These are phyloP conservation scores for Onychorhynchus coronatus DNA, from an alignment of 2,113 vertebrate genomes.

Conservation along the genomic window DNA sequence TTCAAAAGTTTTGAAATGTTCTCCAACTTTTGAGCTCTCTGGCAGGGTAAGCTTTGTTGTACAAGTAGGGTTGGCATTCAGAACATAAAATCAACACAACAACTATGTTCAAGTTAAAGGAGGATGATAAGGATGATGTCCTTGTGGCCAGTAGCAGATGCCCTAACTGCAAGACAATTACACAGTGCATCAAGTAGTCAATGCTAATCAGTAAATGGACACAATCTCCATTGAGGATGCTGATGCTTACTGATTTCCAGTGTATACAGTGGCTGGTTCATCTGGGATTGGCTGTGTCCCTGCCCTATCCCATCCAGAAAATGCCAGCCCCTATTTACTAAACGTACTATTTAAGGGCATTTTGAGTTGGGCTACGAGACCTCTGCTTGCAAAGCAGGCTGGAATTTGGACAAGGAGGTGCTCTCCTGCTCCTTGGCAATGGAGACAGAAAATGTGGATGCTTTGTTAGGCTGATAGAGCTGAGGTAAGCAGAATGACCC, in stretches of 20 bases:
- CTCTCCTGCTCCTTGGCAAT: background rate
- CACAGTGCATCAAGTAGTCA: fast-evolving
- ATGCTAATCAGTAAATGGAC: background rate
- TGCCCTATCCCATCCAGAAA: background rate
- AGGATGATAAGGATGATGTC: background rate
- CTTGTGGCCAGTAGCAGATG: background rate
- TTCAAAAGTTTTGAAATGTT: background rate
- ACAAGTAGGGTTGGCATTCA: background rate
- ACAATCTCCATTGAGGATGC: background rate
- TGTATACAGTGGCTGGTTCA: fast-evolving
- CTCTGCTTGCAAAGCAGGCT: background rate
- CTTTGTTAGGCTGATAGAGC: background rate
- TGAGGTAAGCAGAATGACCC: background rate
- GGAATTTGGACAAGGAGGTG: background rate
- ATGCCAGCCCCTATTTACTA: background rate
- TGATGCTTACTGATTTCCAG: background rate
- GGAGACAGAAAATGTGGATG: background rate
- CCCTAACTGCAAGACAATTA: background rate
- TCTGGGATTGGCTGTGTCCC: background rate
- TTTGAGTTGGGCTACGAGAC: background rate
- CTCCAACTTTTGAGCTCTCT: background rate
- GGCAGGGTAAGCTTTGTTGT: background rate
- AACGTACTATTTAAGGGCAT: background rate
- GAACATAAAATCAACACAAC: background rate
- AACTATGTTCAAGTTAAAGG: background rate